Base-by-base conservation (phyloP, 64 coral and sea anemone genomes). In the Actinia equina region DNA sequence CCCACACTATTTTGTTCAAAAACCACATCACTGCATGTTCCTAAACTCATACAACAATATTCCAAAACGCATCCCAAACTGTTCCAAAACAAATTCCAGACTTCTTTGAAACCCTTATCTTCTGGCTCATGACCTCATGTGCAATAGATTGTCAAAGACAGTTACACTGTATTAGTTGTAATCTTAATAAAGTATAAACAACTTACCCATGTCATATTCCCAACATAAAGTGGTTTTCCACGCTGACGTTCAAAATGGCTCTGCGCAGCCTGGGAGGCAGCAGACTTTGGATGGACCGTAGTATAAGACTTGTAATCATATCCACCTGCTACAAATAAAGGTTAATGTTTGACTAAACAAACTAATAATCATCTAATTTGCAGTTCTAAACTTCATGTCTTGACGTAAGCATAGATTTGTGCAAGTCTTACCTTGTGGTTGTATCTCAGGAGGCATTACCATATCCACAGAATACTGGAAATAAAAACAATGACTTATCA, bases 191-290 rank as follows among this genome's bases (percentile, higher is more conserved):
- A 65, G 10, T 23, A n/a, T 7, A n/a, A 23, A 46, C 4, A 77
- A 94, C 96, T 64, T 91, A 99, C 97, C 97, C 97, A 99, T 62
- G 97, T 99, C 82, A 99, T 86, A 76, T 99, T 99, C 61, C 97
- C 97, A 42, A 99, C 97, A 84, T 99, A 99, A 5, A 99, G 41
- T 12, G 97, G 97, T 67, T 91, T 90, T 69, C 97, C 97, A 86
- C 91, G 92, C 42, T 85, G 86, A 44, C 93, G 86, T 67, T 99
- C 97, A 91, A 90, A 95, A 25, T 89, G 79, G 46, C 65, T 95
- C 71, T 91, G 88, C 46, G 88, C 60, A 2, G 93, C 83, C 52
- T 88, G 90, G 14, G 88, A 94, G 14, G 88, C 93, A 23, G 91
- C 90, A 60, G 93, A 99, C 70, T 99, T 99, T 15, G 97, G 97